These are phyloP conservation scores for Macrosteles quadrilineatus DNA, from an alignment of 1,140 invertebrate species.

Conservation along the genomic window DNA sequence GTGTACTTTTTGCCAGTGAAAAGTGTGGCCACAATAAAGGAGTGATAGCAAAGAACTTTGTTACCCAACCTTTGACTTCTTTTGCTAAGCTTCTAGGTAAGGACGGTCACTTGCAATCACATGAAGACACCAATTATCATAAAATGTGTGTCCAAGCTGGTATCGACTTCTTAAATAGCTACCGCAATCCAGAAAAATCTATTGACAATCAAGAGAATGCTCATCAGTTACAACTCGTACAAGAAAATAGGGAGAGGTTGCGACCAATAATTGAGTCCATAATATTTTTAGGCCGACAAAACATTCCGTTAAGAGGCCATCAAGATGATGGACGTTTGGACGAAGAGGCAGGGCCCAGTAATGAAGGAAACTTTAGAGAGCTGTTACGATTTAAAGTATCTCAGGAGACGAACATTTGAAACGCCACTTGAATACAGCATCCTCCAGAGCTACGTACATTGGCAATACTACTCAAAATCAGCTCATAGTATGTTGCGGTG, in stretches of 20 bases:
- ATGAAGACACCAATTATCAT: conserved; percentile 39
- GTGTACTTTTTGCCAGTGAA: conserved; percentile 35
- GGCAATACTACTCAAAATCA: conserved; percentile 46
- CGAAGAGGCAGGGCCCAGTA: conserved; percentile 27
- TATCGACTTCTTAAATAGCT: conserved; percentile 38
- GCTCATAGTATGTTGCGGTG: conserved; percentile 41
- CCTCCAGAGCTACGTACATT: conserved; percentile 41
- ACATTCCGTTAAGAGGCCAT: no score
- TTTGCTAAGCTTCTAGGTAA: conserved; percentile 42
- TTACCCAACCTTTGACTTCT: no score
- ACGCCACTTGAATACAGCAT: conserved; percentile 40
- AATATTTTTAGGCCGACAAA: no score
- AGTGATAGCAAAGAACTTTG: conserved; percentile 32
- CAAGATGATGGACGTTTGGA: conserved; percentile 38
- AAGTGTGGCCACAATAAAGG: conserved; percentile 37
- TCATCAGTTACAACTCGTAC: conserved; percentile 29
- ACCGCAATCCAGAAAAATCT: conserved; percentile 20
- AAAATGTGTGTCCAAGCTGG: conserved; percentile 35
- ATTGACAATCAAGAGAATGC: conserved; percentile 29
- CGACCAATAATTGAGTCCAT: conserved; percentile 39
- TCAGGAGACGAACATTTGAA: conserved; percentile 40
- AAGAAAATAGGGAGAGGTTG: conserved; percentile 42
- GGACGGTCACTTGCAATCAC: conserved; percentile 33
- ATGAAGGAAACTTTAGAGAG: conserved; percentile 45
- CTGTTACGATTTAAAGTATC: conserved; percentile 40